phyloP scores from a whole-genome alignment of 2,888 invertebrate genomes.

The Nebria brevicollis region DNA sequence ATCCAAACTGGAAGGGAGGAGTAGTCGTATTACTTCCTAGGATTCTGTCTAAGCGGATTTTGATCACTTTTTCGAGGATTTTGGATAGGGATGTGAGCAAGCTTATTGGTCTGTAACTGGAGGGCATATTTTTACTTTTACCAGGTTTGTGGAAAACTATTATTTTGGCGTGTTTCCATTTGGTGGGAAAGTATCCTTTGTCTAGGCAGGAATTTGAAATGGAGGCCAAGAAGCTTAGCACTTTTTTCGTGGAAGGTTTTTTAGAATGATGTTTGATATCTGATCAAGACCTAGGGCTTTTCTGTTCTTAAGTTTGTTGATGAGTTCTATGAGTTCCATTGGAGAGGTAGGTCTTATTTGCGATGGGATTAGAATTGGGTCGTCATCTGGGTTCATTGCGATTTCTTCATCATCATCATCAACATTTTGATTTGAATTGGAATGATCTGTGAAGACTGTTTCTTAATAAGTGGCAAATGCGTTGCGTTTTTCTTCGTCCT shows the following conservation, averaged over 20 bases:
- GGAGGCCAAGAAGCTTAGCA: background rate
- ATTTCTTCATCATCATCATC: background rate
- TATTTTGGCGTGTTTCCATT: slow-evolving; percentile 48
- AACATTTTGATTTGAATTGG: background rate
- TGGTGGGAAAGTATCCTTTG: background rate
- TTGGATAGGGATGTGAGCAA: background rate
- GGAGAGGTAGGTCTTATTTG: background rate
- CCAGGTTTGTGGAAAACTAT: background rate
- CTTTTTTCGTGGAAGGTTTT: too few species aligned
- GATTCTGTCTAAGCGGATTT: background rate
- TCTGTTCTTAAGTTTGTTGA: slow-evolving; percentile 17
- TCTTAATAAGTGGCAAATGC: background rate
- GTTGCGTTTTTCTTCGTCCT: slow-evolving; percentile 17
- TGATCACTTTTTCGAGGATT: background rate
- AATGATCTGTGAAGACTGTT: background rate
- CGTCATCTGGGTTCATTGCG: background rate
- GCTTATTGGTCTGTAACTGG: slow-evolving; percentile 7
- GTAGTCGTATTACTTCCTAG: background rate
- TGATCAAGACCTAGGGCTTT: slow-evolving; percentile 40
- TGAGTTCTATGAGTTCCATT: slow-evolving; percentile 18
- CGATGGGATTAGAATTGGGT: too few species aligned
- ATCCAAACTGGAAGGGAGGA: slow-evolving; percentile 3
- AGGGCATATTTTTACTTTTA: background rate
- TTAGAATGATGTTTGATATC: too few species aligned
- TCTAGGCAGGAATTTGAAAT: slow-evolving; percentile 22